Evolutionary conservation across 53 echinoderm and acorn worm species (phyloP).

Genomic region (Glandiceps talaboti): DNA sequence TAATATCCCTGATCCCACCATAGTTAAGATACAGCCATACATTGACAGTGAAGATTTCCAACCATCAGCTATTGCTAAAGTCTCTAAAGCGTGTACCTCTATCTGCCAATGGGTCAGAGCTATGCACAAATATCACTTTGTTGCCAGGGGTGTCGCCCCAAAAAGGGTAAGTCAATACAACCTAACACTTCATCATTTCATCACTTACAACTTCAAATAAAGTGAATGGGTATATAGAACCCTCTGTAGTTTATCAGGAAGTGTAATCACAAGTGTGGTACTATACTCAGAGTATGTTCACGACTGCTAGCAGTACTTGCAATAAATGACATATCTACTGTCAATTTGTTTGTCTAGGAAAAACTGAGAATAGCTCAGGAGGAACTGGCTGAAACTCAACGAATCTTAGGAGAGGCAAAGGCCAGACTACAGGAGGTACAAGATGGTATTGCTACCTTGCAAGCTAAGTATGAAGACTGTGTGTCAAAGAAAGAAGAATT

Average conservation of each 20-base stretch:
- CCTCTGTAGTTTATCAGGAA: too few relatives aligned
- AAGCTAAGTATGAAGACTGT: conserved; percentile 89
- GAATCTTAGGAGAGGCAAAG: conserved; percentile 72
- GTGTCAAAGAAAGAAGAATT: conserved; percentile 94
- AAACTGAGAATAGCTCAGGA: conserved; percentile 51
- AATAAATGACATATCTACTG: too few relatives aligned
- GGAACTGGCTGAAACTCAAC: conserved; percentile 80
- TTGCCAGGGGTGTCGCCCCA: conserved; percentile 81
- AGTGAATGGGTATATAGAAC: too few relatives aligned
- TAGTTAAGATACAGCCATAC: conserved; percentile 81
- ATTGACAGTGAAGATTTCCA: conserved; percentile 91
- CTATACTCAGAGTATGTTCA: too few relatives aligned
- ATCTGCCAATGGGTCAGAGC: conserved; percentile 94
- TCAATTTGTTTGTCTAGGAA: conserved; percentile 30
- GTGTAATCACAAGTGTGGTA: too few relatives aligned
- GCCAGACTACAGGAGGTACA: conserved; percentile 71
- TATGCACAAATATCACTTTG: conserved; percentile 99
- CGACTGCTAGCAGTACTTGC: too few relatives aligned
- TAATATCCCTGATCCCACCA: conserved; percentile 67
- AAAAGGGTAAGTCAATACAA: conserved; percentile 57
- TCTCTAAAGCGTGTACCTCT: conserved; percentile 96
- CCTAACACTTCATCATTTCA: neutral
- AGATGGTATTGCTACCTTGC: conserved; percentile 90
- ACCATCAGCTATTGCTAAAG: conserved; percentile 76
- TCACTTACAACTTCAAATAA: neutral